Evolutionary conservation across 2,888 invertebrate species (phyloP).

Genomic region (Drosophila setosimentum): DNA sequence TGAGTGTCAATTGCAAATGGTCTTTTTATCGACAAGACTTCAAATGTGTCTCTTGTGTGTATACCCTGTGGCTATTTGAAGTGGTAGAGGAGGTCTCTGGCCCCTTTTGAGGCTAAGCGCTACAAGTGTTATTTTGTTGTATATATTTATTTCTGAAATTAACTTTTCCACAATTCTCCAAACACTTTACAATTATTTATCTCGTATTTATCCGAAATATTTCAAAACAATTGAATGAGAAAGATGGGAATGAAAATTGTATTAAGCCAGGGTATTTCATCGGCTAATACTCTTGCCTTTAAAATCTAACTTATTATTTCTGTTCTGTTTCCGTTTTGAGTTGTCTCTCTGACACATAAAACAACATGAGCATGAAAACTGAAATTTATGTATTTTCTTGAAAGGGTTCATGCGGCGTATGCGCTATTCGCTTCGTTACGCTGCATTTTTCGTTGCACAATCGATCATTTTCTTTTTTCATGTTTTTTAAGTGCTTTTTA

Average conservation of each 20-base stretch:
- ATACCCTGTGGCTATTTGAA: constrained; percentile 2
- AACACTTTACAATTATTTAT: neutral
- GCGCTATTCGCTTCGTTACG: constrained; percentile 36
- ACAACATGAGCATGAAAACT: constrained; percentile 48
- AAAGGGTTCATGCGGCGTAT: constrained; percentile 65
- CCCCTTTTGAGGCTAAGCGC: too few species aligned
- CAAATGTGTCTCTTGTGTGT: neutral
- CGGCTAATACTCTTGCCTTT: neutral
- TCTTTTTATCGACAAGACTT: constrained; percentile 4
- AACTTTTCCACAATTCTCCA: neutral
- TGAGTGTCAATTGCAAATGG: constrained; percentile 70
- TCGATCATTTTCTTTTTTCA: constrained; percentile 51
- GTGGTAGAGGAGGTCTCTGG: neutral
- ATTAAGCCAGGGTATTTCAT: constrained; percentile 7
- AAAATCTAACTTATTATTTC: constrained; percentile 1
- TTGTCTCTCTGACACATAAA: constrained; percentile 38
- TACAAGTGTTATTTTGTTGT: neutral
- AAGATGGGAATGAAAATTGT: too few species aligned
- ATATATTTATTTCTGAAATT: too few species aligned
- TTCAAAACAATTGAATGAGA: neutral
- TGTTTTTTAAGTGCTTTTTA: constrained; percentile 11
- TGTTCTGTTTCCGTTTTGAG: constrained; percentile 19
- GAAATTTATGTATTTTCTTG: constrained; percentile 63
- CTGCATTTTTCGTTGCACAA: constrained; percentile 39
- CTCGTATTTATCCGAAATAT: neutral